Evolutionary conservation across 2,888 invertebrate species (phyloP), one percentile per base, ranked within the genome.

Genomic region (Ferrisia virgata): DNA sequence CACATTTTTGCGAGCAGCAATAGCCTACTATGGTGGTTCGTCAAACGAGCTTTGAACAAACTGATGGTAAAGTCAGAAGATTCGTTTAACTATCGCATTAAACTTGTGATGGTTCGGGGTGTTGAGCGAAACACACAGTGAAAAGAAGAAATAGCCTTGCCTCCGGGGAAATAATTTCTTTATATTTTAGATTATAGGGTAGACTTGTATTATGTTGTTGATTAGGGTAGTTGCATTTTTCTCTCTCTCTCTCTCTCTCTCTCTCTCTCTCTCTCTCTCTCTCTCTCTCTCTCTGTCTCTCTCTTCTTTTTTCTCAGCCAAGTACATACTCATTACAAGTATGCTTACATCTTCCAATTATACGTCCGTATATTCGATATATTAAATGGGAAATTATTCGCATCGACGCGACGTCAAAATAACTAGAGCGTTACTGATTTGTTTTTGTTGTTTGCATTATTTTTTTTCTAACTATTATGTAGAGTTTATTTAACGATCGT

Each of bases 141-240:
- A 64, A 64, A 64, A 64, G 15, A 64, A 64, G 64, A 64, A 64
- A 64, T 64, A 28, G 64, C 28, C 64, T 2, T 11, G 64, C 64
- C 64, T 28, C 64, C 25, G 28, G 64, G 64, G 64, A 64, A 64
- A 64, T 64, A 28, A 64, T 64, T 64, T 64, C 64, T 64, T 64
- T 64, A 64, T 64, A 64, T 64, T 64, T 64, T 28, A 25, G 64
- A 64, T 64, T 28, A 53, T 40, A 40, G 58, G 58, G 64, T 28
- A 64, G 28, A 64, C 25, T 64, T 64, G 28, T 28, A 25, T 28
- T 64, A 64, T 5, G 64, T 28, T 31, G 28, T 28, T 28, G 64
- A 64, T 64, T 64, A 64, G 53, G 53, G 53, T 53, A 53, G 53
- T 64, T 64, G 64, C 64, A 64, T 64, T 64, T 64, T 15, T 43